Evolutionary conservation across 1,140 invertebrate species (phyloP), one percentile per base, ranked within the genome.

Genomic region (Cotesia glomerata): DNA sequence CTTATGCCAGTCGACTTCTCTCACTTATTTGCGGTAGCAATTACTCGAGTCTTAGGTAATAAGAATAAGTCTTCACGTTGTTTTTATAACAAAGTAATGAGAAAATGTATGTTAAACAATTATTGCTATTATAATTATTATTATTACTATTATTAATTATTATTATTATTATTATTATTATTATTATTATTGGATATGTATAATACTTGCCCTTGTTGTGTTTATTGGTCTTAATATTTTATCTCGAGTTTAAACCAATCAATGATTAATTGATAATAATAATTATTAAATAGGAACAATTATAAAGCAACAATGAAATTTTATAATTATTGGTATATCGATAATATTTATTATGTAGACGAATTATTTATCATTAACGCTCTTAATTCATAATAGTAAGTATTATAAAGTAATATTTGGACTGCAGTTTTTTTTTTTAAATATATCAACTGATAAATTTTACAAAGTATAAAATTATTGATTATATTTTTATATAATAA

Each of bases 201-300:
- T 69, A 74, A 32, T 76, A 56, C 70, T 72, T 74, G 69, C 72
- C 75, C 69, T 74, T 76, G 75, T 76, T 76, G 72, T 74, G 72
- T 76, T 76, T 75, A 67, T 73, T 73, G 69, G 59, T 72, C 62
- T 76, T 69, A 63, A 74, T 76, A 76, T 74, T 76, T 76, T 74
- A 74, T 76, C 75, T 74, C 72, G 61, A 73, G 69, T 72, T 74
- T 76, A 54, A 35, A 72, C 56, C 69, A 61, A 68, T 73, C 54
- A 16, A 72, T 61, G 52, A 69, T 69, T 45, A 5, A 45, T 39
- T 26, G 26, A 26, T 26, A 26, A 26, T 26, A 69, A 69, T 39
- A 3, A 68, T 45, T 3, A 45, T 51, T 59, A 52, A n/a, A 62
- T 61, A 14, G 7, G 14, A 45, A 8, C 13, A 63, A 16, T 63